phyloP scores from a whole-genome alignment of 2,113 vertebrate species.

The Macquaria australasica region DNA sequence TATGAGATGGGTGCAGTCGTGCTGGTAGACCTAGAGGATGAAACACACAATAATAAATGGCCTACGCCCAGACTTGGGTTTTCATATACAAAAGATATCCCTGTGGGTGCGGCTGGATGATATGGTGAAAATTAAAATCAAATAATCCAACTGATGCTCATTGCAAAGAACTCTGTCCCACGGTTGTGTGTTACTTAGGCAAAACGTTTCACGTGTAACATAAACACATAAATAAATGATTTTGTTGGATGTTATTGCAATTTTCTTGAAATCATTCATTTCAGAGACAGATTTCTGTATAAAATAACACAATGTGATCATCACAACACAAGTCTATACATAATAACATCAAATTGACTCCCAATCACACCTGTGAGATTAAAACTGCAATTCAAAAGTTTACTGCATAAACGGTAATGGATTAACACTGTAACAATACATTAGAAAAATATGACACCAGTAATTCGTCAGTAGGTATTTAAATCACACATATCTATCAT shows the following conservation, averaged over 20 bases:
- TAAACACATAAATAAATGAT: too few relatives aligned
- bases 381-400: neutral
- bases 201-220: neutral
- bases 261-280: too few relatives aligned
- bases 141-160: neutral
- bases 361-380: neutral
- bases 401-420: neutral
- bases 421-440: neutral
- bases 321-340: neutral
- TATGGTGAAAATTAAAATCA: neutral
- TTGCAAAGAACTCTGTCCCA: neutral
- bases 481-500: neutral
- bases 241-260: too few relatives aligned
- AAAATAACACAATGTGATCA: slow-evolving; percentile 1
- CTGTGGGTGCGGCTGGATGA: neutral
- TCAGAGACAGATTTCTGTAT: too few relatives aligned
- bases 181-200: neutral
- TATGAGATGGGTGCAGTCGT: slow-evolving; percentile 90
- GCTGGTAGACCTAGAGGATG: slow-evolving; percentile 88
- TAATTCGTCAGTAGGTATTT: neutral
- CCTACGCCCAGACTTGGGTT: neutral
- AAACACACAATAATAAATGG: neutral
- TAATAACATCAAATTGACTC: slow-evolving; percentile 2
- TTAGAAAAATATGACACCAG: neutral
- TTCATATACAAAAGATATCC: neutral